Conservation (phyloP, 1,140 invertebrate genomes). For the Drosophila suzukii region DNA sequence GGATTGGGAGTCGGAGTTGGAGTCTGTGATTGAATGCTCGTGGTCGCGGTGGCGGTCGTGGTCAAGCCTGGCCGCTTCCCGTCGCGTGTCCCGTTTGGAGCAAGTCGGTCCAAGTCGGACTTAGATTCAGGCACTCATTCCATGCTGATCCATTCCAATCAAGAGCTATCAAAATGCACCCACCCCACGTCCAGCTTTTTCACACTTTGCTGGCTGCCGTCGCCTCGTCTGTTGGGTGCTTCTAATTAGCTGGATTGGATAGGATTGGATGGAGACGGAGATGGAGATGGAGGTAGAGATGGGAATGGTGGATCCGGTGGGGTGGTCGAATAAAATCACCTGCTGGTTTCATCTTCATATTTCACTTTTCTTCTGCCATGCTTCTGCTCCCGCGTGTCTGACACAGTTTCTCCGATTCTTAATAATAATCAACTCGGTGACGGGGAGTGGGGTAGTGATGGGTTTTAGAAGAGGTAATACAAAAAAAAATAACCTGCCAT, state of each 20-base stretch:
- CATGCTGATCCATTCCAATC: conserved; percentile 39
- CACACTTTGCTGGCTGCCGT: conserved; percentile 69
- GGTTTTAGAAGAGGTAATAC: too few relatives aligned
- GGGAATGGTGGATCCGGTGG: neutral
- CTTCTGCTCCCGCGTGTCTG: conserved; percentile 6
- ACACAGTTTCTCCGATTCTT: conserved; percentile 32
- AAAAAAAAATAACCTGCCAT: neutral
- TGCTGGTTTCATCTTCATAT: conserved; percentile 19
- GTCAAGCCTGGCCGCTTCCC: conserved; percentile 52
- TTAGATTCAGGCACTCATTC: conserved; percentile 21
- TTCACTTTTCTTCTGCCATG: conserved; percentile 23
- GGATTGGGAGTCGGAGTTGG: neutral
- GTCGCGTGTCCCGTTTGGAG: conserved; percentile 54
- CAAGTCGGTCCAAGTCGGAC: neutral
- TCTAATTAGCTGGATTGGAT: conserved; percentile 52
- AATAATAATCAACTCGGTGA: neutral
- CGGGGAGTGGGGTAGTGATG: neutral
- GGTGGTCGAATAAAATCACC: neutral
- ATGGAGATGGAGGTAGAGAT: too few relatives aligned
- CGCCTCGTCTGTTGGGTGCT: conserved; percentile 43
- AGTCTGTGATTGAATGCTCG: conserved; percentile 7
- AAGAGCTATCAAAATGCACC: conserved; percentile 24
- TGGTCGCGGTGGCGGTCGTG: neutral
- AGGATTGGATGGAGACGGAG: neutral
- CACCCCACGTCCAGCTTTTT: conserved; percentile 37